phyloP scores from a whole-genome alignment of 2,797 vertebrate genomes.

The Tadarida brasiliensis region DNA sequence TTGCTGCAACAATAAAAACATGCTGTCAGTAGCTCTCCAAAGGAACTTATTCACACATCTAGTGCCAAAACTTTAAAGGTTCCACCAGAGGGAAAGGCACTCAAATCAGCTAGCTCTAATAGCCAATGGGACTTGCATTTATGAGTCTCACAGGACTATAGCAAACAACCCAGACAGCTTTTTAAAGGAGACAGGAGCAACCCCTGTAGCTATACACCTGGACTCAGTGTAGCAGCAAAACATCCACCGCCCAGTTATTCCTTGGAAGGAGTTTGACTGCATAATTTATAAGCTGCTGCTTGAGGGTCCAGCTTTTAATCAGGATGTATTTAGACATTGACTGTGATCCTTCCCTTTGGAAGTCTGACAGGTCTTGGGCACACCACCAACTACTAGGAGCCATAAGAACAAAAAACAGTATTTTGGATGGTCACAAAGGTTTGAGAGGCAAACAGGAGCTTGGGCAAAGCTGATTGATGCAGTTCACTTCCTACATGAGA shows the following conservation, averaged over 20 bases:
- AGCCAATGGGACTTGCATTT: not conserved
- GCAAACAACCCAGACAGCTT: not conserved
- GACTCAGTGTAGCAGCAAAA: not conserved
- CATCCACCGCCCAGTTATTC: too few species aligned
- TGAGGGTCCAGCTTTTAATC: not conserved
- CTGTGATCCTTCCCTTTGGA: not conserved
- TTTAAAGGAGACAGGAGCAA: not conserved
- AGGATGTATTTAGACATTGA: too few species aligned
- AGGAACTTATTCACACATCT: not conserved
- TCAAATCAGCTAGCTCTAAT: not conserved
- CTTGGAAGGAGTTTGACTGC: not conserved
- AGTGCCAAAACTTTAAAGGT: not conserved
- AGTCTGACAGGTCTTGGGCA: not conserved
- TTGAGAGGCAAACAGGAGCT: not conserved
- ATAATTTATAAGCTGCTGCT: not conserved
- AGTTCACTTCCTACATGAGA: not conserved
- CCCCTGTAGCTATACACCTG: not conserved
- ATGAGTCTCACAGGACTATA: not conserved
- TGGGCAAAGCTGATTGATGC: not conserved
- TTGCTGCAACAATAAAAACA: not conserved
- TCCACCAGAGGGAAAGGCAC: not conserved
- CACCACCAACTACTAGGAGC: not conserved
- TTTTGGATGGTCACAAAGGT: not conserved
- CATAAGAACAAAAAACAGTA: not conserved
- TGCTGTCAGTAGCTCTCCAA: not conserved